These are phyloP conservation scores for Pipra filicauda DNA, from an alignment of 2,113 vertebrate species.

Conservation along the genomic window DNA sequence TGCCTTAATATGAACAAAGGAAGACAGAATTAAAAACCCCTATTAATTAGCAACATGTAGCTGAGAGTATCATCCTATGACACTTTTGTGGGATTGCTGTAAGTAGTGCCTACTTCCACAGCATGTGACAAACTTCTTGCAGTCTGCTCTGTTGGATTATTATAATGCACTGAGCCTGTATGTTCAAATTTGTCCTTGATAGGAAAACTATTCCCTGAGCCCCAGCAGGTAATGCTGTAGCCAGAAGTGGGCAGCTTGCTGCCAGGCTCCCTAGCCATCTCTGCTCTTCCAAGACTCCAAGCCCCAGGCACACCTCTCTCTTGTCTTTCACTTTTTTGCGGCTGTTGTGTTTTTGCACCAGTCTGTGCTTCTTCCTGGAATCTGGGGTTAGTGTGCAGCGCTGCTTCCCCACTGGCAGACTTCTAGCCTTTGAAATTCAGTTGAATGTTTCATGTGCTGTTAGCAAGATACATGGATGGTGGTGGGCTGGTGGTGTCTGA, in stretches of 20 bases:
- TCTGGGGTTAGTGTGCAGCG: fast-evolving
- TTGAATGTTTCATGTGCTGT: not conserved
- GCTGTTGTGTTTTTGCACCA: not conserved
- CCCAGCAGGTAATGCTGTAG: not conserved
- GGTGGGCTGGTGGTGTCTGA: not conserved
- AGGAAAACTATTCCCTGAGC: not conserved
- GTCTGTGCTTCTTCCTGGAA: not conserved
- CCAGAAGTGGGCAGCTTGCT: not conserved
- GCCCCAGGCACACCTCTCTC: not conserved
- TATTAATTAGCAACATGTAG: not conserved
- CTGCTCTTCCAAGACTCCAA: not conserved
- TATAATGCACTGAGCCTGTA: not conserved
- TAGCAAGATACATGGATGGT: not conserved
- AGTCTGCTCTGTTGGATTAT: not conserved
- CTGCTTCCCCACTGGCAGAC: not conserved
- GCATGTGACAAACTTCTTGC: not conserved
- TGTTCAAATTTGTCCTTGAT: not conserved
- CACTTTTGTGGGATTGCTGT: not conserved
- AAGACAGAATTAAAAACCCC: not conserved
- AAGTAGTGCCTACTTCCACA: not conserved
- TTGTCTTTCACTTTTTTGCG: not conserved
- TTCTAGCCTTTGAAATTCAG: not conserved
- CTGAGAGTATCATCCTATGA: not conserved
- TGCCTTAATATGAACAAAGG: not conserved
- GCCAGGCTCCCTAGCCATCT: not conserved